Base-by-base conservation (phyloP, 2,888 invertebrate species). In the Cecidostiba fungosa region DNA sequence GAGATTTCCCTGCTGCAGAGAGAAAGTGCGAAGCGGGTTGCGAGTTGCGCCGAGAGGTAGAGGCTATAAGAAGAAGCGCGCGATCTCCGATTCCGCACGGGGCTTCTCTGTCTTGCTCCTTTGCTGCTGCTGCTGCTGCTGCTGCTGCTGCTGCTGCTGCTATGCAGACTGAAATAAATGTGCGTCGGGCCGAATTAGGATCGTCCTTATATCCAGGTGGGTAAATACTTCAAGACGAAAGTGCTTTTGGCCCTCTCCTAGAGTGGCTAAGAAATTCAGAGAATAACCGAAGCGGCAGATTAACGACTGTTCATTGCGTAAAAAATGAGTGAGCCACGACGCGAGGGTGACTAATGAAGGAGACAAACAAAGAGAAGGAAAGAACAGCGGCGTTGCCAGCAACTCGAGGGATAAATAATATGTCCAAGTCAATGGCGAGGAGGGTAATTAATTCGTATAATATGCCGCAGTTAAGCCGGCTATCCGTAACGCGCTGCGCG, bases 391-490 rank as follows among this genome's bases (percentile, higher is more conserved):
- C 50, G 16, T 16, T 16, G 16, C 16, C 54, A 19, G 54, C 54
- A 6, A 8, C n/a, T 4, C 47, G 43, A 88, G 88, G 87, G 91
- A 92, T 93, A 92, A 92, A 92, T 93, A 92, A 92, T 93, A 92
- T 91, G 92, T 91, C 90, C 91, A 91, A 92, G 84, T 86, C 84
- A 78, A 81, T 81, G 81, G 80, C 77, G 89, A 90, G 90, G 91
- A 90, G 89, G 91, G 90, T 92, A 92, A 93, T 93, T 92, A 93
- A 93, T 93, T 92, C 91, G 92, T 91, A 92, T 93, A 93, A 93
- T 93, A 93, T 93, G 91, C 92, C 91, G 90, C 89, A 92, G 92
- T 92, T 93, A 92, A 93, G 92, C 92, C 89, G 90, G 91, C 93
- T 91, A 92, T 93, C 92, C 90, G 91, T 93, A 91, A 91, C n/a